Conservation (phyloP, 2,113 vertebrate genomes). For the Lophura nycthemera region DNA sequence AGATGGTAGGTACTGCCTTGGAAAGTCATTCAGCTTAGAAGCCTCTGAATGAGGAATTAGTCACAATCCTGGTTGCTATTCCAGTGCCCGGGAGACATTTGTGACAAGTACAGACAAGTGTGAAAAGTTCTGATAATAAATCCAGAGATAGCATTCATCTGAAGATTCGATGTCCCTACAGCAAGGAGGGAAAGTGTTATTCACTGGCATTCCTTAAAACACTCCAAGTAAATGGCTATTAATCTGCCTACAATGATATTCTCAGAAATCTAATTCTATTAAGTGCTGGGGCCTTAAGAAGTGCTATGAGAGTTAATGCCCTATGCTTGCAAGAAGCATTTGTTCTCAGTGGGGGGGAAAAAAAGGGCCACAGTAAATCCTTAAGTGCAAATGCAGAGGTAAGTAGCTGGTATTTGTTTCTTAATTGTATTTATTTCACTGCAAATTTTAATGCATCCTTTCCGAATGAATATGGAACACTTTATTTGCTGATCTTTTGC, state of each 20-base stretch:
- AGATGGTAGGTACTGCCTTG: background rate
- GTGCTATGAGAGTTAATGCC: background rate
- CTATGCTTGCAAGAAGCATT: background rate
- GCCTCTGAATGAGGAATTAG: background rate
- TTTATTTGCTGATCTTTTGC: conserved; percentile 80
- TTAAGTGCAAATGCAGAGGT: background rate
- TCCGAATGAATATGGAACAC: conserved; percentile 76
- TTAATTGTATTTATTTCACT: conserved; percentile 69
- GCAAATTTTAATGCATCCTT: conserved; percentile 76
- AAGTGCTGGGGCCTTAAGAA: background rate
- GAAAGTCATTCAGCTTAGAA: background rate
- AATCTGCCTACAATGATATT: background rate
- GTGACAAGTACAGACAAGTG: conserved; percentile 44
- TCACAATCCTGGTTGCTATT: conserved; percentile 11
- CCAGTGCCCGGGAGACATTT: background rate
- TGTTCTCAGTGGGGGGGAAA: background rate
- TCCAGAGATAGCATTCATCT: conserved; percentile 24
- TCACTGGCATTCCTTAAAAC: conserved; percentile 27
- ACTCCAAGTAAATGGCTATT: background rate
- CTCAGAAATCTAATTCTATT: background rate
- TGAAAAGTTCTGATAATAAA: conserved; percentile 58
- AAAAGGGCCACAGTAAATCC: background rate
- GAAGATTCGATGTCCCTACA: background rate
- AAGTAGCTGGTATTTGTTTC: conserved; percentile 55
- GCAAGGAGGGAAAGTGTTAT: background rate